A percentile compares a stretch with the other conserved stretches of the same genome.
phyloP scores from a whole-genome alignment of 2,797 vertebrate species.

The Gambelia wislizenii region DNA sequence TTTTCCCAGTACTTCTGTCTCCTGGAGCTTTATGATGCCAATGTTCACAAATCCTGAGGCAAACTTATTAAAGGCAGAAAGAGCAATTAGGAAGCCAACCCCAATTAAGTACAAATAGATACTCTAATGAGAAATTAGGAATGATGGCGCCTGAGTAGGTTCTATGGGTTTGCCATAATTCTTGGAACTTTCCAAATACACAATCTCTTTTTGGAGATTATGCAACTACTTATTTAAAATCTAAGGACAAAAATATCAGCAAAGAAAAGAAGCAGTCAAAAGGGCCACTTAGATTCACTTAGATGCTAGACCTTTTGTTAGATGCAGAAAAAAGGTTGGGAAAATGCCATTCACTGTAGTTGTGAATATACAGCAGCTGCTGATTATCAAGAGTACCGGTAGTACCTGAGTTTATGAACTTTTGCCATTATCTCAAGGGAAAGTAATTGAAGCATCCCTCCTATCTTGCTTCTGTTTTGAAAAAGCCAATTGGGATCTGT shows the following conservation, averaged over 20 bases:
- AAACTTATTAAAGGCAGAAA: slow-evolving; percentile 13
- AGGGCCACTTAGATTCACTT: background rate
- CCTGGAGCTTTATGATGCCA: background rate
- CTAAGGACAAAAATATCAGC: background rate
- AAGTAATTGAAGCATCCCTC: fast-evolving
- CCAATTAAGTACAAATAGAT: background rate
- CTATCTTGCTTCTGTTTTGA: background rate
- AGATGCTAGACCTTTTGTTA: background rate
- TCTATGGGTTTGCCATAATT: background rate
- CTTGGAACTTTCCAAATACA: background rate
- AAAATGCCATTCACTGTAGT: background rate
- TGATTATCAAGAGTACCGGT: background rate
- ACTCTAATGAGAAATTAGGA: slow-evolving; percentile 8
- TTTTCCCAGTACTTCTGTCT: background rate
- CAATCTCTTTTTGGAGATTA: background rate
- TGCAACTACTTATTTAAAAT: background rate
- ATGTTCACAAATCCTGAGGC: background rate
- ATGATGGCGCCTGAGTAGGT: background rate
- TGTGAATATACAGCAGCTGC: background rate
- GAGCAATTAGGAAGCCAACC: background rate
- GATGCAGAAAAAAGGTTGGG: background rate
- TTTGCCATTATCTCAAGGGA: background rate
- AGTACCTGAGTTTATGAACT: background rate
- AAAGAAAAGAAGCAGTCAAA: no score
- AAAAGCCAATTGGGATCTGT: background rate